Evolutionary conservation across 2,113 vertebrate species (phyloP).

Genomic region (Sus scrofa): T2T-Sscrofa CM000816.6:2483501-2484000

Average conservation of each 20-base stretch:
- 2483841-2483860: background rate
- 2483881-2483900: background rate
- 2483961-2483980: rapidly evolving
- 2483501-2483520: background rate
- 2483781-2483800: background rate
- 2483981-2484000: rapidly evolving
- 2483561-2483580: rapidly evolving
- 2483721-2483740: background rate
- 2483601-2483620: background rate
- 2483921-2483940: rapidly evolving
- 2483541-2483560: background rate
- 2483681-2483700: rapidly evolving
- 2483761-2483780: rapidly evolving
- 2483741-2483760: background rate
- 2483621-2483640: background rate
- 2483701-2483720: background rate
- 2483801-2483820: rapidly evolving
- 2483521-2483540: rapidly evolving
- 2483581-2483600: rapidly evolving
- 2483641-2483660: rapidly evolving
- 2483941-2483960: background rate
- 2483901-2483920: rapidly evolving
- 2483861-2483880: rapidly evolving
- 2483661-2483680: background rate
- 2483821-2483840: background rate